A percentile compares a stretch with the other conserved stretches of the same genome.
These are phyloP conservation scores for Caenorhabditis inopinata DNA, from an alignment of 1,140 invertebrate genomes.

Conservation along the genomic window DNA sequence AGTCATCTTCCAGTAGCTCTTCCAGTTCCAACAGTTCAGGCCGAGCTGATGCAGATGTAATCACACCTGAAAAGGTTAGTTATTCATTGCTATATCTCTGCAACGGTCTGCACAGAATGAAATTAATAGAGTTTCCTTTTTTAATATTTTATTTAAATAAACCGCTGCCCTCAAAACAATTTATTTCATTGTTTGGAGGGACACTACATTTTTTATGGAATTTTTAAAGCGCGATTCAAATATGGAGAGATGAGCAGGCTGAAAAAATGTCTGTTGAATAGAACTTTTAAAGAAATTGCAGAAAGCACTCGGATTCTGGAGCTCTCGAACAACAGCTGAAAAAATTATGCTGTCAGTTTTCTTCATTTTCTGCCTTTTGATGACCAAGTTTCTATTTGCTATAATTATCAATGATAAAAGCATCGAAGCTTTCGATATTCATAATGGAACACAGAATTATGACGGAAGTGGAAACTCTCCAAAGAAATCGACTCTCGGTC, in stretches of 20 bases:
- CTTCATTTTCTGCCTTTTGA: slow-evolving; percentile 36
- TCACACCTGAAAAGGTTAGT: slow-evolving; percentile 37
- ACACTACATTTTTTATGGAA: too few relatives aligned
- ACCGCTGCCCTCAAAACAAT: too few relatives aligned
- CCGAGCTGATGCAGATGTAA: background rate
- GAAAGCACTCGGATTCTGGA: slow-evolving; percentile 44
- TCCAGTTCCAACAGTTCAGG: background rate
- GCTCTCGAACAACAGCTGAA: slow-evolving; percentile 38
- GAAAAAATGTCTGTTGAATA: too few relatives aligned
- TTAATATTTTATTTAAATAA: too few relatives aligned
- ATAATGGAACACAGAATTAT: background rate
- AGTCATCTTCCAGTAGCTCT: background rate
- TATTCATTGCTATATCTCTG: background rate
- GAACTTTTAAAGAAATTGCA: too few relatives aligned
- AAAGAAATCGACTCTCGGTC: background rate
- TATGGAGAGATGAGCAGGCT: too few relatives aligned
- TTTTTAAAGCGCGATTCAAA: too few relatives aligned
- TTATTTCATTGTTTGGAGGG: too few relatives aligned
- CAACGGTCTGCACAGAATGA: background rate
- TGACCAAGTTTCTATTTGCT: slow-evolving; percentile 5
- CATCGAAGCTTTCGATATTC: background rate
- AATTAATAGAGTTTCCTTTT: too few relatives aligned
- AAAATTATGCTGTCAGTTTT: slow-evolving; percentile 26
- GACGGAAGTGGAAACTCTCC: background rate
- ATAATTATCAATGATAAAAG: slow-evolving; percentile 15